Conservation (phyloP, 1,140 invertebrate genomes). For the Leptopilina clavipes region DNA sequence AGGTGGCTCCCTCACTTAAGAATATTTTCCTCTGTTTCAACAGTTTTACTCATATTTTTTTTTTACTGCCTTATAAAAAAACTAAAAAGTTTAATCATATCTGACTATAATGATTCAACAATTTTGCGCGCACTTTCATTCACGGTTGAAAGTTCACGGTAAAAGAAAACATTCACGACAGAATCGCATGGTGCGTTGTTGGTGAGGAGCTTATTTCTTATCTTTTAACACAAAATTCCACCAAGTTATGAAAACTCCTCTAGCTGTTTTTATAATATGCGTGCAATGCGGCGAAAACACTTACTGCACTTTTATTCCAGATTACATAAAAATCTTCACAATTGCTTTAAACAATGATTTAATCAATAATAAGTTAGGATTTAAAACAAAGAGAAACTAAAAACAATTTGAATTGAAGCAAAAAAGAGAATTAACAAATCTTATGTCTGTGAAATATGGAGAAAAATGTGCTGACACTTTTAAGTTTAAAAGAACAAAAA, state of each 20-base stretch:
- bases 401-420: too few species aligned
- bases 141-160: neutral
- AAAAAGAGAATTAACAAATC: too few species aligned
- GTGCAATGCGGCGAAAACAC: slow-evolving; percentile 13
- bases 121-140: slow-evolving; percentile 14
- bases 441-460: too few species aligned
- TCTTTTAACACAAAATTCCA: slow-evolving; percentile 11
- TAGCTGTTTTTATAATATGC: slow-evolving; percentile 22
- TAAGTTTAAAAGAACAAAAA: too few species aligned
- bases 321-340: neutral
- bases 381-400: neutral
- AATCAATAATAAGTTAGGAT: neutral
- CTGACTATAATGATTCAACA: neutral
- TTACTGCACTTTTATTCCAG: slow-evolving; percentile 1
- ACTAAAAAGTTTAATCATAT: slow-evolving; percentile 34
- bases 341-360: neutral
- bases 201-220: slow-evolving; percentile 17
- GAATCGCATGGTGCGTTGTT: neutral
- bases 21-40: neutral
- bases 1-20: neutral
- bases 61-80: slow-evolving; percentile 20
- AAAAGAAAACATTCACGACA: neutral
- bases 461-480: too few species aligned
- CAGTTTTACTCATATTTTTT: neutral
- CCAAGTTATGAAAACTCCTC: slow-evolving; percentile 3